Conservation (phyloP, 2,888 invertebrate species). For the Ennomos quercinarius region DNA sequence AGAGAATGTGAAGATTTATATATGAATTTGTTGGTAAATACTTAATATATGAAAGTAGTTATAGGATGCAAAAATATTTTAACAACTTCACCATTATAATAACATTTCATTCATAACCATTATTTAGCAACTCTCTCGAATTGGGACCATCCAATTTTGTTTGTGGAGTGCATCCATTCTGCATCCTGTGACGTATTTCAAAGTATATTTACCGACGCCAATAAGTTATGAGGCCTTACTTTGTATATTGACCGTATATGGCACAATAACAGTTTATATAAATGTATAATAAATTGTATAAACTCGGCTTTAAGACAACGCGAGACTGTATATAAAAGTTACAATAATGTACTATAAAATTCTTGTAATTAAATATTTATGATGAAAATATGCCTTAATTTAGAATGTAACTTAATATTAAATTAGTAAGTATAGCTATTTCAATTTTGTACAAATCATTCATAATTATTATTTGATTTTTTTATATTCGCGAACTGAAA, state of each 20-base stretch:
- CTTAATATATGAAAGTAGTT: constrained; percentile 16
- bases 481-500: constrained; percentile 44
- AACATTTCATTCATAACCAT: background rate
- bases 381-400: constrained; percentile 76
- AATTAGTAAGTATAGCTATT: constrained; percentile 51
- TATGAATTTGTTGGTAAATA: background rate
- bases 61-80: background rate
- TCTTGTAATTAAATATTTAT: constrained; percentile 79
- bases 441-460: constrained; percentile 65
- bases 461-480: constrained; percentile 49
- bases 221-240: constrained; percentile 46
- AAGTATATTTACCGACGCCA: constrained; percentile 35
- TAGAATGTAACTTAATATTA: constrained; percentile 56
- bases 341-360: constrained; percentile 68
- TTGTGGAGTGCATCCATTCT: constrained; percentile 52
- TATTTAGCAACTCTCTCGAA: constrained; percentile 56
- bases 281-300: constrained; percentile 66
- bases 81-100: background rate
- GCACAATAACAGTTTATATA: constrained; percentile 56
- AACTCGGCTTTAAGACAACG: constrained; percentile 77
- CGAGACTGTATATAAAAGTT: constrained; percentile 80
- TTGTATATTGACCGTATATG: constrained; percentile 46
- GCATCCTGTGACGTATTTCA: constrained; percentile 29
- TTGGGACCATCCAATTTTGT: constrained; percentile 69
- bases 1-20: constrained; percentile 14